Base-by-base conservation (phyloP, 2,797 vertebrate genomes). In the Coregonus ussuriensis region DNA sequence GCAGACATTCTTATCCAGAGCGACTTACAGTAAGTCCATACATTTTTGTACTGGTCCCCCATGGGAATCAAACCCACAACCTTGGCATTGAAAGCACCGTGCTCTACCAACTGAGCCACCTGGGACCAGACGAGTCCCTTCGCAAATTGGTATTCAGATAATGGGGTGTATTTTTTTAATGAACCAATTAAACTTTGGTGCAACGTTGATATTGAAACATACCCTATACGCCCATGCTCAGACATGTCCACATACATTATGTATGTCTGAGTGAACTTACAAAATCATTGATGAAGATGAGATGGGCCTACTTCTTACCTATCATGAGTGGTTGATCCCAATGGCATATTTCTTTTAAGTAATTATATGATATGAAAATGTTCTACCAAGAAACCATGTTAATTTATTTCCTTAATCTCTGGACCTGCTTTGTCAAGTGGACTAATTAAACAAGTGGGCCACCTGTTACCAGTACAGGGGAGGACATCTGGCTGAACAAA, bases 401-500 rank as follows among this genome's bases (percentile, higher is more conserved):
- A 81, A 86, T 85, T 72, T 77, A 88, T 88, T 81, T 85, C n/a
- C 82, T 70, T 90, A 91, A 93, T 92, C 89, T 89, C 85, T 86
- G 69, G 56, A 72, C 75, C 84, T 89, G 83, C 82, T 88, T 85
- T 85, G 0, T 13, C 86, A 88, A 88, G 89, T 93, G 91, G 80
- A 86, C 86, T 91, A 93, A 93, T 94, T 91, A 89, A 90, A 91
- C 89, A 91, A 93, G 85, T 84, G 92, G 41, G 84, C 93, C 94
- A 94, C 94, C 93, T 94, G 93, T 91, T 91, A 89, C 82, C 89
- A 81, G 86, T 85, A 78, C 75, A 79, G 85, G 88, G 85, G 74
- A 85, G 86, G 94, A 90, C 94, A 94, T 94, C 93, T 95, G 94
- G 90, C 88, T 78, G 88, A 92, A 94, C 92, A 94, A 93, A 94